phyloP scores from a whole-genome alignment of 2,888 invertebrate species.

The Tipula vernalis region DNA sequence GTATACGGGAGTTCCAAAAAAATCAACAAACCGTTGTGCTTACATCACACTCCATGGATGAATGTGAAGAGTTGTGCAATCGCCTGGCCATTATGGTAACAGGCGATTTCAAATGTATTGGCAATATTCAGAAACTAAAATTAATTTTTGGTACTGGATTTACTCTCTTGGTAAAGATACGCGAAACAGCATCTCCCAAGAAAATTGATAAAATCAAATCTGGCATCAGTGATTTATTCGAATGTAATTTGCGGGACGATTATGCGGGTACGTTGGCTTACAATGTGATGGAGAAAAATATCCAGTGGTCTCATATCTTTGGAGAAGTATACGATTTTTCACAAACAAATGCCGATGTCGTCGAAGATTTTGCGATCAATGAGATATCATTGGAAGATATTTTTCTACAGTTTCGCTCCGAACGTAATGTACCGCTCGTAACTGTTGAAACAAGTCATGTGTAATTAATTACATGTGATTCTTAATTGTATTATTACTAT shows the following conservation, averaged over 20 bases:
- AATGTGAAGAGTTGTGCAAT: slow-evolving; percentile 70
- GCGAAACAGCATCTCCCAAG: slow-evolving; percentile 19
- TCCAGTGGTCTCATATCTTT: slow-evolving; percentile 51
- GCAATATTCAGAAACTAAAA: slow-evolving; percentile 58
- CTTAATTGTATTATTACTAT: background rate
- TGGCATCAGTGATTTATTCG: slow-evolving; percentile 40
- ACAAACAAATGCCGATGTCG: slow-evolving; percentile 30
- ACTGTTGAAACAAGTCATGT: background rate
- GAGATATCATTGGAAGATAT: slow-evolving; percentile 74
- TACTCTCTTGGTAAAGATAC: slow-evolving; percentile 42
- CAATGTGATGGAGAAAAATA: slow-evolving; percentile 45
- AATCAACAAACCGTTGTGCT: slow-evolving; percentile 47
- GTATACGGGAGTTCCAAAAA: slow-evolving; percentile 40
- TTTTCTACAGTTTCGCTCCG: slow-evolving; percentile 37
- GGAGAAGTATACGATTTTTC: slow-evolving; percentile 43
- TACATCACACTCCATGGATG: slow-evolving; percentile 73
- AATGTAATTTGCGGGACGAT: slow-evolving; percentile 53
- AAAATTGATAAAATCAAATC: slow-evolving; percentile 36
- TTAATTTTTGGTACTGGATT: slow-evolving; percentile 56
- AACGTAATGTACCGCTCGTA: background rate
- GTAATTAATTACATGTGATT: background rate
- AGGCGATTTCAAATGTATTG: slow-evolving; percentile 61
- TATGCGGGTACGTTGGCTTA: slow-evolving; percentile 59
- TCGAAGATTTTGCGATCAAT: slow-evolving; percentile 65
- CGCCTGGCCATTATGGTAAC: slow-evolving; percentile 64